These are phyloP conservation scores for Stichopus chloronotus DNA, from an alignment of 35 echinoderm and acorn worm genomes.

Conservation along the genomic window DNA sequence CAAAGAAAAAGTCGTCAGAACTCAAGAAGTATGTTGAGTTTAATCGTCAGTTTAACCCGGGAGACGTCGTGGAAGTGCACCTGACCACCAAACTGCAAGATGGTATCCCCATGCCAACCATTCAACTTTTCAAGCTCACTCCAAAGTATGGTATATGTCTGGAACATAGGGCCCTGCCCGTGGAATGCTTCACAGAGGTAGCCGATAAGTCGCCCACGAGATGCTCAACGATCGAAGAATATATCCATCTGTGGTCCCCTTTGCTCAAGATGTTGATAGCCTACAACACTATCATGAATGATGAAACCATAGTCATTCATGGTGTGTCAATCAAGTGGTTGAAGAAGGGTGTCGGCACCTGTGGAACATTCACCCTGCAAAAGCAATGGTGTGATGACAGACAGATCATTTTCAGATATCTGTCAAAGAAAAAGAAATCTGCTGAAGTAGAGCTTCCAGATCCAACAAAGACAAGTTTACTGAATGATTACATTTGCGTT, in stretches of 20 bases:
- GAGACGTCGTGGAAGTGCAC: slow-evolving; percentile 79
- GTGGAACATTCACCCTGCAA: not conserved
- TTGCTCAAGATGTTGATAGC: slow-evolving; percentile 30
- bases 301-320: slow-evolving; percentile 42
- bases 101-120: slow-evolving; percentile 61
- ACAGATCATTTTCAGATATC: slow-evolving; percentile 18
- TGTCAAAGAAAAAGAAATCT: slow-evolving; percentile 1
- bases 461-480: not conserved
- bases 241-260: slow-evolving; percentile 22
- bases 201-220: slow-evolving; percentile 44
- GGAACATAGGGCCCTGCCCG: slow-evolving; percentile 79
- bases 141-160: slow-evolving; percentile 76
- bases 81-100: slow-evolving; percentile 48
- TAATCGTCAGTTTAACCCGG: slow-evolving; percentile 62
- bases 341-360: not conserved
- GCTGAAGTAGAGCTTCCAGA: not conserved
- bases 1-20: not conserved
- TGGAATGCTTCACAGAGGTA: slow-evolving; percentile 73
- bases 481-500: slow-evolving; percentile 20
- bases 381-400: slow-evolving; percentile 48
- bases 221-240: slow-evolving; percentile 29
- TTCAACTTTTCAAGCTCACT: slow-evolving; percentile 90
- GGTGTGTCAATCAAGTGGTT: not conserved
- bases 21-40: slow-evolving; percentile 70
- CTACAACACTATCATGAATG: slow-evolving; percentile 13